Conservation (phyloP, 2,113 vertebrate species). For the Felis chaus region DNA sequence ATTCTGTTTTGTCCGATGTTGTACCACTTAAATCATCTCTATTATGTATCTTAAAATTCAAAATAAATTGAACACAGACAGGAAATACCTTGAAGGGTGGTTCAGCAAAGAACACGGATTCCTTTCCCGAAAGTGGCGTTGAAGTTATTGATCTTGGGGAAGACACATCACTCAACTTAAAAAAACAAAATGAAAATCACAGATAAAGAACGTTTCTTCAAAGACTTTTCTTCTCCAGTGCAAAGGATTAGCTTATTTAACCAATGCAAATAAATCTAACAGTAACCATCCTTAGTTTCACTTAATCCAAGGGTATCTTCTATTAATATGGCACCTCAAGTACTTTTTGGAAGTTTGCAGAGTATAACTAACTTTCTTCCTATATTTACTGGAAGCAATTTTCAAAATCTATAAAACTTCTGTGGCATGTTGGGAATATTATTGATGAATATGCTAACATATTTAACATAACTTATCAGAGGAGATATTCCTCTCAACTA, state of each 20-base stretch:
- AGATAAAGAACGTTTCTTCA: not conserved
- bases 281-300: not conserved
- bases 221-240: not conserved
- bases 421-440: not conserved
- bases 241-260: not conserved
- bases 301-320: not conserved
- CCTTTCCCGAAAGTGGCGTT: conserved; percentile 88
- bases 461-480: not conserved
- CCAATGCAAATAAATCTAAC: not conserved
- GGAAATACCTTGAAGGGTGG: conserved; percentile 84
- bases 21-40: not conserved
- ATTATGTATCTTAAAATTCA: not conserved
- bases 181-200: conserved; percentile 56
- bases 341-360: not conserved
- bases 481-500: not conserved
- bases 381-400: not conserved
- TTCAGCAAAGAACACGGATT: conserved; percentile 85
- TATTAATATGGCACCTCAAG: not conserved
- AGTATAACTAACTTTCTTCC: not conserved
- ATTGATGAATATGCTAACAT: not conserved
- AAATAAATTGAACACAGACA: not conserved
- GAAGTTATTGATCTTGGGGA: conserved; percentile 86
- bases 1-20: not conserved
- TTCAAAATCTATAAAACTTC: not conserved
- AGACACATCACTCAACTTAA: conserved; percentile 84